A percentile compares a stretch with the other conserved stretches of the same genome.
Conservation (phyloP, 2,113 vertebrate species). For the Tachysurus vachellii region DNA sequence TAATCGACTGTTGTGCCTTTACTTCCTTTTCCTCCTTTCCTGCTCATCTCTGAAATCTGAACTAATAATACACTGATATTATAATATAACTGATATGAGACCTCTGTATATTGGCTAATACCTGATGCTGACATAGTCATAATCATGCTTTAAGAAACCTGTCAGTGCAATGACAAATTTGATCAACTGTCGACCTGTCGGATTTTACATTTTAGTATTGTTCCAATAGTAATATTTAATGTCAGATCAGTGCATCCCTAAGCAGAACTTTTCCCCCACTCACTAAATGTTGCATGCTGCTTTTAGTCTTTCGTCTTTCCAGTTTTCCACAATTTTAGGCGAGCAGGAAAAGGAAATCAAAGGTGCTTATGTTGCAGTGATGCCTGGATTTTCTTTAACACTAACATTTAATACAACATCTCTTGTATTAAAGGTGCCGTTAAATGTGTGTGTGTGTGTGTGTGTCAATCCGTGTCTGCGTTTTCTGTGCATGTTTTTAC, state of each 20-base stretch:
- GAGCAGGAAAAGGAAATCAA: conserved; percentile 15
- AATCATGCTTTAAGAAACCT: neutral
- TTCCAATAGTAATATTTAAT: neutral
- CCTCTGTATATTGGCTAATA: neutral
- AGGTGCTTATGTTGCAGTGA: neutral
- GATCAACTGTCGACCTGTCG: neutral
- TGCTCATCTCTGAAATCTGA: neutral
- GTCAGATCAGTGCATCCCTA: neutral
- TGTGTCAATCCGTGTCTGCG: conserved; percentile 27
- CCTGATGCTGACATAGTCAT: neutral
- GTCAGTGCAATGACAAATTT: no score
- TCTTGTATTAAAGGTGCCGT: conserved; percentile 12
- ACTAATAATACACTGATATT: conserved; percentile 3
- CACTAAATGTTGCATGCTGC: neutral
- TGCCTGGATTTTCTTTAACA: conserved; percentile 12
- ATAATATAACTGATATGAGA: neutral
- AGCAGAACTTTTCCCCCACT: neutral
- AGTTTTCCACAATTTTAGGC: neutral
- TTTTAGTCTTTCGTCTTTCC: neutral
- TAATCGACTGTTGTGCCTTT: conserved; percentile 49
- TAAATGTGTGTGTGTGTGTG: conserved; percentile 57
- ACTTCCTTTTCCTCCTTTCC: conserved; percentile 26
- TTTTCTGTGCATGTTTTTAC: conserved; percentile 3
- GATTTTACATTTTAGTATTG: neutral
- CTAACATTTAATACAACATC: conserved; percentile 13